A percentile compares a stretch with the other conserved stretches of the same genome.
These are phyloP conservation scores for Drosophila robusta DNA, from an alignment of 2,888 invertebrate species.

Conservation along the genomic window DNA sequence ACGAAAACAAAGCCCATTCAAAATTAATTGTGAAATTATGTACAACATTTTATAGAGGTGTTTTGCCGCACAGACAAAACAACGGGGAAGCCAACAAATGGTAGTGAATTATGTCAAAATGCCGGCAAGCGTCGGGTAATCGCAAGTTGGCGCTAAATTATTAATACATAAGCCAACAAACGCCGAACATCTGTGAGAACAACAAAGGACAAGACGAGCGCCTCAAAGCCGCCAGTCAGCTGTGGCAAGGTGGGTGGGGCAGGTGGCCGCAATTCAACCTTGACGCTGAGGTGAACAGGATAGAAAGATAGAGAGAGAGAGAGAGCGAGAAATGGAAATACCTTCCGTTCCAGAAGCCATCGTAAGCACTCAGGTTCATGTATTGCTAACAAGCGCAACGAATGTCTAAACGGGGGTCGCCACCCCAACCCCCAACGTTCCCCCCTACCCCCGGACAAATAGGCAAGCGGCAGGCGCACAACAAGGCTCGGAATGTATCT, in stretches of 20 bases:
- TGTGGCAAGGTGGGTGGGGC: constrained; percentile 2
- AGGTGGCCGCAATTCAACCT: constrained; percentile 42
- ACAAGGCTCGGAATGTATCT: constrained; percentile 43
- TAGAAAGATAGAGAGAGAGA: constrained; percentile 17
- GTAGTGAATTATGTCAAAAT: constrained; percentile 69
- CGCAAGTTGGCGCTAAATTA: constrained; percentile 67
- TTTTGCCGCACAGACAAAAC: constrained; percentile 17
- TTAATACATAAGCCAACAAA: constrained; percentile 67
- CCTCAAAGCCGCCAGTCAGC: constrained; percentile 61
- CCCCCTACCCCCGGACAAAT: constrained; percentile 5
- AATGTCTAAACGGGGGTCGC: constrained; percentile 62
- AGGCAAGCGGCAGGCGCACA: constrained; percentile 12
- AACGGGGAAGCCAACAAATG: constrained; percentile 35
- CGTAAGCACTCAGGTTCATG: constrained; percentile 38
- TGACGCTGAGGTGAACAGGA: constrained; percentile 43
- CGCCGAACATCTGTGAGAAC: constrained; percentile 57
- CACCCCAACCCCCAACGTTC: not conserved
- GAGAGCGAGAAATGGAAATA: constrained; percentile 30
- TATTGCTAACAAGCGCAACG: constrained; percentile 75
- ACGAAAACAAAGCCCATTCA: constrained; percentile 30
- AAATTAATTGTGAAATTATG: constrained; percentile 50
- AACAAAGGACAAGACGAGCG: constrained; percentile 33
- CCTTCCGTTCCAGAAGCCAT: constrained; percentile 43
- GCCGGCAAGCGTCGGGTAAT: constrained; percentile 69
- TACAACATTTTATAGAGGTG: constrained; percentile 60